Conservation (phyloP, 1,140 invertebrate species). For the Lepidurus apus region DNA sequence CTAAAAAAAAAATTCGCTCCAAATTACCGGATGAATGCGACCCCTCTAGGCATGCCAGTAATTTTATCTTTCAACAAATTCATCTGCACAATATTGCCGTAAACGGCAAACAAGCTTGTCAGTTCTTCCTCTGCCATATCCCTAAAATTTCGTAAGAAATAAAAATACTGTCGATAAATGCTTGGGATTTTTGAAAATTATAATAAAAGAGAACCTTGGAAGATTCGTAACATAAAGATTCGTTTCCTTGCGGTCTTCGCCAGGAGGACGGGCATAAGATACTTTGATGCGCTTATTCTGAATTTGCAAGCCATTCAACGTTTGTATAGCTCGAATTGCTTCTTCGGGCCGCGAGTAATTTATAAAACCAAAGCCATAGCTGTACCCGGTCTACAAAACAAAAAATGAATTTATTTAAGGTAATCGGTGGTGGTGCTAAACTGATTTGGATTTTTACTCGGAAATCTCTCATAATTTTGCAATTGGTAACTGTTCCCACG, state of each 20-base stretch:
- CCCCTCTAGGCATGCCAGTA: conserved; percentile 75
- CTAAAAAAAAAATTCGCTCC: neutral
- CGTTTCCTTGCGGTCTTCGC: conserved; percentile 88
- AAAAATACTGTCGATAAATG: conserved; percentile 23
- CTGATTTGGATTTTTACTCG: conserved; percentile 52
- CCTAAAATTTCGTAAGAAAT: conserved; percentile 43
- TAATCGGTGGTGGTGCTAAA: conserved; percentile 25
- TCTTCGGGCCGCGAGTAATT: conserved; percentile 81
- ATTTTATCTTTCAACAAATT: conserved; percentile 81
- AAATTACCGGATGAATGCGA: conserved; percentile 85
- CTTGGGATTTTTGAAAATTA: neutral
- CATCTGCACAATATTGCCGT: conserved; percentile 82
- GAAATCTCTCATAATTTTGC: conserved; percentile 85
- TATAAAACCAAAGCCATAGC: conserved; percentile 94
- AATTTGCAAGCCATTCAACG: conserved; percentile 80
- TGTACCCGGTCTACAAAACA: conserved; percentile 75
- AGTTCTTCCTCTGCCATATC: conserved; percentile 74
- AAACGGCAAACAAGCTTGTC: conserved; percentile 76
- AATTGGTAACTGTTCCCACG: conserved; percentile 78
- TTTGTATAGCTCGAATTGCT: conserved; percentile 75
- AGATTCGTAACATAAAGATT: conserved; percentile 92
- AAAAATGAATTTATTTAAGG: conserved; percentile 36
- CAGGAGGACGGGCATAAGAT: conserved; percentile 82
- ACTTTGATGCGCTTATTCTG: conserved; percentile 83
- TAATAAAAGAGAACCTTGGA: conserved; percentile 54